Conservation (phyloP, 2,888 invertebrate species). For the Frankliniella fusca region DNA sequence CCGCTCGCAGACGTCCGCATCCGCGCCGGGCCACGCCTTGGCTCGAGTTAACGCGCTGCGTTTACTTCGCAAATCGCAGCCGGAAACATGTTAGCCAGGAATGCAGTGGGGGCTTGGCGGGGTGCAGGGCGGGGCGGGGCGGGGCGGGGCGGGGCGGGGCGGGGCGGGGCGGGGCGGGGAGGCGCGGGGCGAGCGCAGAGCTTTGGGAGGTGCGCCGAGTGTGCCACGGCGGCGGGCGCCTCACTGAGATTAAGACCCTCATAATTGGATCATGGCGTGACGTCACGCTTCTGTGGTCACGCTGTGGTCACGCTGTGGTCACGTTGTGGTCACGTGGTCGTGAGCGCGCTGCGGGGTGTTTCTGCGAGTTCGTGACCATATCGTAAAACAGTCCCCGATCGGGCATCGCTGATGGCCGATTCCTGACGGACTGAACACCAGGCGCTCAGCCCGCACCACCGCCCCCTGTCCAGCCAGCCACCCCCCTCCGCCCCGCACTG, state of each 20-base stretch:
- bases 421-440: too few species aligned
- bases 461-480: too few species aligned
- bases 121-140: not conserved
- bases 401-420: too few species aligned
- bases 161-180: not conserved
- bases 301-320: not conserved
- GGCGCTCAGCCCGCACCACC: too few species aligned
- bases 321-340: not conserved
- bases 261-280: not conserved
- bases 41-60: not conserved
- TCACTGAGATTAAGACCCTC: not conserved
- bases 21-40: not conserved
- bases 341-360: not conserved
- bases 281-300: not conserved
- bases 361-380: too few species aligned
- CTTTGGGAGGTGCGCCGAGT: too few species aligned
- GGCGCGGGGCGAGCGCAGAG: not conserved
- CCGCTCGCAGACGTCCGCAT: not conserved
- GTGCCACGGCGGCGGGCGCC: not conserved
- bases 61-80: slow-evolving; percentile 15
- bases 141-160: not conserved
- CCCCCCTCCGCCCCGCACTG: too few species aligned
- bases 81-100: slow-evolving; percentile 24
- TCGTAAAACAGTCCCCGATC: too few species aligned
- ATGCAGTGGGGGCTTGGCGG: not conserved